phyloP scores from a whole-genome alignment of 2,888 invertebrate species.

The Halocaridina rubra region DNA sequence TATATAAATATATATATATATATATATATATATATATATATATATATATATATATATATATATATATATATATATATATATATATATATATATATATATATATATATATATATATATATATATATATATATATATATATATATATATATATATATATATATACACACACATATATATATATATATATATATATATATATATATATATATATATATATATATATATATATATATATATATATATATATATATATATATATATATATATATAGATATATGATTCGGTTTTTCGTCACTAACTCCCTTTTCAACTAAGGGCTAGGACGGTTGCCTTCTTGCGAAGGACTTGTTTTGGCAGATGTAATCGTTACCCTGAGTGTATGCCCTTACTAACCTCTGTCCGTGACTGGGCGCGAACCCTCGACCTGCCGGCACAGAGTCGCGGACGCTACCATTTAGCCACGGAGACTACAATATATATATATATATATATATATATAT shows the following conservation, averaged over 20 bases:
- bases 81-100: not conserved
- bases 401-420: not conserved
- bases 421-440: not conserved
- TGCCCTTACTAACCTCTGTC: not conserved
- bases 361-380: too few species aligned
- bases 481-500: too few species aligned
- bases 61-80: not conserved
- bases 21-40: not conserved
- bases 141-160: not conserved
- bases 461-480: too few species aligned
- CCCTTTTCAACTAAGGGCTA: too few species aligned
- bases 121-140: not conserved
- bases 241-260: not conserved
- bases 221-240: not conserved
- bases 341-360: too few species aligned
- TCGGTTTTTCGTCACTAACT: not conserved
- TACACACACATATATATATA: not conserved
- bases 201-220: not conserved
- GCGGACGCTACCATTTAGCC: too few species aligned
- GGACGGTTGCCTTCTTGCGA: too few species aligned
- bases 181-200: not conserved
- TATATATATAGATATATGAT: not conserved
- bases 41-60: not conserved
- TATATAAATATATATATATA: not conserved
- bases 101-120: not conserved